Percentiles rank a stretch among this genome's conserved stretches.
Evolutionary conservation across 2,888 invertebrate genomes (phyloP).

Genomic region (Laothoe populi): DNA sequence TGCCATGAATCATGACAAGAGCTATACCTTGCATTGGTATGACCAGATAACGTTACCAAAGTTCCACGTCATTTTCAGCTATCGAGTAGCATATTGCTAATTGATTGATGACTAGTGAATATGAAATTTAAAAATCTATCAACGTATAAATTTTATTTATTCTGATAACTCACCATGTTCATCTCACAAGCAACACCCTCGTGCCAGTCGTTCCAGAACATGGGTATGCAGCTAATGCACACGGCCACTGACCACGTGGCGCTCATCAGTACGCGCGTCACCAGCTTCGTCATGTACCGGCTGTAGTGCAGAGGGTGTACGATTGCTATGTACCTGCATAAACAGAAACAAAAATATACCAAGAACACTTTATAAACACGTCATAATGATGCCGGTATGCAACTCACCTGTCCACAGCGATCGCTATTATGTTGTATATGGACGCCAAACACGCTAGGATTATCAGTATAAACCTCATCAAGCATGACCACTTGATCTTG

Average conservation of each 20-base stretch:
- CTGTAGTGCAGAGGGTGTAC: slow-evolving; percentile 92
- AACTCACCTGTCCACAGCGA: slow-evolving; percentile 89
- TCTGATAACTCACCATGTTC: slow-evolving; percentile 80
- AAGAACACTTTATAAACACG: neutral
- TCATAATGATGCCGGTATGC: slow-evolving; percentile 1
- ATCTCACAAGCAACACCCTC: slow-evolving; percentile 87
- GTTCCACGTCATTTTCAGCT: no score
- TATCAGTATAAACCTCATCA: slow-evolving; percentile 89
- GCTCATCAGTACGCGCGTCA: slow-evolving; percentile 86
- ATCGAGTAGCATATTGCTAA: no score
- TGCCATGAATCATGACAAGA: no score
- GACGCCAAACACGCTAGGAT: slow-evolving; percentile 91
- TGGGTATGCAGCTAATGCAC: slow-evolving; percentile 87
- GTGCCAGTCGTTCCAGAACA: slow-evolving; percentile 92
- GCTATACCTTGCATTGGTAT: no score
- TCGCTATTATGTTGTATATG: slow-evolving; percentile 90
- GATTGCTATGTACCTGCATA: slow-evolving; percentile 88
- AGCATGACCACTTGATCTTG: slow-evolving; percentile 85
- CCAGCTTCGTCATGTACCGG: slow-evolving; percentile 89
- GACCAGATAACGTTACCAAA: no score
- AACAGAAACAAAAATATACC: neutral
- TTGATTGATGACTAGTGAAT: no score
- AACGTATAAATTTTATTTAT: no score
- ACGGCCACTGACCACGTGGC: slow-evolving; percentile 88
- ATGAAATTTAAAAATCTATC: no score